Percentiles rank a stretch among this genome's conserved stretches.
Evolutionary conservation across 1,140 invertebrate genomes (phyloP).

Genomic region (Samia ricini): DNA sequence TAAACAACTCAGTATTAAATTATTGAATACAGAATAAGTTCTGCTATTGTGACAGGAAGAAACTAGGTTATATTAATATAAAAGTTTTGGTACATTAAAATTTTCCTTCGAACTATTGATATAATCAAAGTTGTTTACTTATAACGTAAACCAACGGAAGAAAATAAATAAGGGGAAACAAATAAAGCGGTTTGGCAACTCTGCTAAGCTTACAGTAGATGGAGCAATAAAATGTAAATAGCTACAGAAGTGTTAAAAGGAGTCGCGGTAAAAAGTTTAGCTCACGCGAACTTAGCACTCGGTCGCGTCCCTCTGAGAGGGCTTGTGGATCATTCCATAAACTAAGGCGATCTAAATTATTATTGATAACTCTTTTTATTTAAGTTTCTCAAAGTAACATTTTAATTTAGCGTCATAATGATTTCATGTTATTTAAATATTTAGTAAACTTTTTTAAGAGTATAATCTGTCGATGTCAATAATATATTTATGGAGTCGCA

Average conservation of each 20-base stretch:
- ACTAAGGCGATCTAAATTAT: conserved; percentile 1
- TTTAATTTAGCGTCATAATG: too few species aligned
- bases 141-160: conserved; percentile 25
- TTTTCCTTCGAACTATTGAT: conserved; percentile 5
- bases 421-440: too few species aligned
- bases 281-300: conserved; percentile 56
- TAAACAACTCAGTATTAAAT: neutral
- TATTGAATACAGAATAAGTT: neutral
- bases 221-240: conserved; percentile 59
- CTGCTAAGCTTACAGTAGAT: conserved; percentile 24
- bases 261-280: conserved; percentile 50
- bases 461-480: too few species aligned
- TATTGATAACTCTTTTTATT: too few species aligned
- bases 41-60: neutral
- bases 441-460: too few species aligned
- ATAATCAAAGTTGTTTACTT: conserved; percentile 24
- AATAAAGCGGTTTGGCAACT: conserved; percentile 44
- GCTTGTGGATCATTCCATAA: conserved; percentile 13
- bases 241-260: conserved; percentile 55
- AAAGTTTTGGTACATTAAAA: neutral
- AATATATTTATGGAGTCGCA: too few species aligned
- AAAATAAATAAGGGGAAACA: conserved; percentile 41
- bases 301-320: conserved; percentile 31
- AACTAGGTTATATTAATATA: conserved; percentile 7
- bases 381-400: too few species aligned